Evolutionary conservation across 2,113 vertebrate genomes (phyloP).

Genomic region (Meriones unguiculatus): DNA sequence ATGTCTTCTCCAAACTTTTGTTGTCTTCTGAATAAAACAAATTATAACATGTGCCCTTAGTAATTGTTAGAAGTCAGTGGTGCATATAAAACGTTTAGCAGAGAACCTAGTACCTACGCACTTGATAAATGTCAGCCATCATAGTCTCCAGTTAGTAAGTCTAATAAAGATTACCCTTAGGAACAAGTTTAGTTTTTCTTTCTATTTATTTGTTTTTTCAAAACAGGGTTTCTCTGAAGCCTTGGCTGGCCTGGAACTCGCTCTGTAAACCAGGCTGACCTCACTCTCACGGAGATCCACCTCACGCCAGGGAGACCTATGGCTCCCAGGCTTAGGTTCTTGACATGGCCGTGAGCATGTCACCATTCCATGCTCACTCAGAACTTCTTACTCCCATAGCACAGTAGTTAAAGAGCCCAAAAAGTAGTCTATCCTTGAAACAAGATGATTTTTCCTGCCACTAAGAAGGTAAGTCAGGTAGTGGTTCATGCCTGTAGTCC

Average conservation of each 20-base stretch:
- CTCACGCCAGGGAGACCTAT: background rate
- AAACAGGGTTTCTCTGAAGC: background rate
- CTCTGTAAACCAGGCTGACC: background rate
- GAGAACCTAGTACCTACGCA: background rate
- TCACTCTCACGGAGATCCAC: background rate
- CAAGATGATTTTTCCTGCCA: conserved; percentile 91
- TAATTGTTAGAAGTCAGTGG: conserved; percentile 50
- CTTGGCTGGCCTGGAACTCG: background rate
- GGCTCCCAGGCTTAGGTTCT: background rate
- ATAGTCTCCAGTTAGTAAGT: conserved; percentile 44
- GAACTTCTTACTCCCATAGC: background rate
- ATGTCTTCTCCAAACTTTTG: conserved; percentile 45
- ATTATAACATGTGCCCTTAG: conserved; percentile 6
- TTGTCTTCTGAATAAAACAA: conserved; percentile 59
- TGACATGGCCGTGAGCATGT: background rate
- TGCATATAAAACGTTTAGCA: conserved; percentile 50
- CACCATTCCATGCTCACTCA: background rate
- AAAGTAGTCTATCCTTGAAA: conserved; percentile 92
- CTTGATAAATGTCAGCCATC: conserved; percentile 53
- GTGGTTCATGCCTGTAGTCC: background rate
- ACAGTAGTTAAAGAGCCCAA: conserved; percentile 90
- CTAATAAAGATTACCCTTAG: conserved; percentile 27
- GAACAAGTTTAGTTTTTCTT: background rate
- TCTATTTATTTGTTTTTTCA: background rate
- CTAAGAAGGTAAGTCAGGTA: conserved; percentile 83